Percentiles rank a stretch among this genome's conserved stretches.
These are phyloP conservation scores for Drosophila subsilvestris DNA, from an alignment of 2,888 invertebrate species.

Conservation along the genomic window DNA sequence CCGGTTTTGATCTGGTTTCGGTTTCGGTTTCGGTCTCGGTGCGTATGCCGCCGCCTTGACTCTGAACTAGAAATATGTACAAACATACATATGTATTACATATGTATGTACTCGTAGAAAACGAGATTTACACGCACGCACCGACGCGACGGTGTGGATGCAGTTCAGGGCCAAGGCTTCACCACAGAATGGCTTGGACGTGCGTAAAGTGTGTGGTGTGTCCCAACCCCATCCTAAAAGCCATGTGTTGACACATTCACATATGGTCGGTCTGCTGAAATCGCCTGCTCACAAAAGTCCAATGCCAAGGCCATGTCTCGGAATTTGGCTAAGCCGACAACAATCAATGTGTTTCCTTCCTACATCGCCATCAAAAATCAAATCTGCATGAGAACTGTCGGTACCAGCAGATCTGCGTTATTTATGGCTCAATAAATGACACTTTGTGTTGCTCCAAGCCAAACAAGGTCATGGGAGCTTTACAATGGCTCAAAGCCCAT, in stretches of 20 bases:
- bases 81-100: too few species aligned
- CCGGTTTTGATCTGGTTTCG: slow-evolving; percentile 13
- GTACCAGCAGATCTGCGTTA: neutral
- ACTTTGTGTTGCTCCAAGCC: neutral
- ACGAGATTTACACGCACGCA: slow-evolving; percentile 20
- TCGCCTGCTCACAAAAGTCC: slow-evolving; percentile 18
- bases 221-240: slow-evolving; percentile 4
- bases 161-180: slow-evolving; percentile 21
- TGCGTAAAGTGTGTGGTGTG: neutral
- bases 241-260: neutral
- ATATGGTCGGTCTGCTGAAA: slow-evolving; percentile 22
- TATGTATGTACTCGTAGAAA: neutral
- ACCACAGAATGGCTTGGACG: neutral
- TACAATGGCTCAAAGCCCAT: slow-evolving; percentile 4
- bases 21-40: too few species aligned
- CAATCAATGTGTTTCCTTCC: slow-evolving; percentile 22
- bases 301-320: slow-evolving; percentile 23
- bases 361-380: neutral
- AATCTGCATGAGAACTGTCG: slow-evolving; percentile 25
- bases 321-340: slow-evolving; percentile 19
- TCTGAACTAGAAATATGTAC: slow-evolving; percentile 36
- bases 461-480: slow-evolving; percentile 14
- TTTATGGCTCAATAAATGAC: slow-evolving; percentile 39
- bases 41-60: slow-evolving; percentile 41
- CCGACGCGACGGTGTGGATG: slow-evolving; percentile 23